Percentiles rank a stretch among this genome's conserved stretches.
phyloP scores from a whole-genome alignment of 2,888 invertebrate species.

The Drosophila hamatofila region DNA sequence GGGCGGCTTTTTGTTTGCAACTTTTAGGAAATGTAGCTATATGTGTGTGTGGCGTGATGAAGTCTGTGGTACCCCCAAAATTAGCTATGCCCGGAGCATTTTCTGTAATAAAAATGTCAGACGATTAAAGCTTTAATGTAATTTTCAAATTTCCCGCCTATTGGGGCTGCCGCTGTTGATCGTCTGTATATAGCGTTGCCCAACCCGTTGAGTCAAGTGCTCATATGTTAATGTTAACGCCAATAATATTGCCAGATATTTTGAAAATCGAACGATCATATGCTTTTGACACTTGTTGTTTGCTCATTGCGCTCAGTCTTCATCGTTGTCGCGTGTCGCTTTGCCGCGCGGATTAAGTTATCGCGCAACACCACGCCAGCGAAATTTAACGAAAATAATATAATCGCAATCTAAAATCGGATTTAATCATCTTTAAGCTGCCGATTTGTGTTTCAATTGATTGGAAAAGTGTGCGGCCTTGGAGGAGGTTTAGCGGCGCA shows the following conservation, averaged over 20 bases:
- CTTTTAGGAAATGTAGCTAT: constrained; percentile 42
- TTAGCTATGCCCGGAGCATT: constrained; percentile 48
- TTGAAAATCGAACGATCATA: constrained; percentile 54
- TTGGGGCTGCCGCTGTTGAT: constrained; percentile 30
- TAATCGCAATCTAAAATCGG: constrained; percentile 42
- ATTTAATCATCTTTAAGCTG: constrained; percentile 37
- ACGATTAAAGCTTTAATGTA: not conserved
- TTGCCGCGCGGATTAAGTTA: constrained; percentile 56
- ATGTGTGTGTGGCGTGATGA: constrained; percentile 33
- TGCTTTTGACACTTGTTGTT: constrained; percentile 75
- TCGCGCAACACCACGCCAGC: constrained; percentile 57
- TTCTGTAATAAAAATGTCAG: constrained; percentile 50
- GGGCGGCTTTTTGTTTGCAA: constrained; percentile 29
- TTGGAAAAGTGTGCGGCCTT: constrained; percentile 41
- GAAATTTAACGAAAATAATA: constrained; percentile 20
- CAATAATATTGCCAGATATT: constrained; percentile 31
- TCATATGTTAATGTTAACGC: constrained; percentile 24
- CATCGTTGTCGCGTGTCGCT: constrained; percentile 56
- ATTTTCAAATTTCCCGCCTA: constrained; percentile 11
- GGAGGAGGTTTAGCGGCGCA: constrained; percentile 15
- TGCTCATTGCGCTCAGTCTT: constrained; percentile 52
- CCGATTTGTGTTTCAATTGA: constrained; percentile 45
- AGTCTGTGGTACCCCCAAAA: constrained; percentile 11
- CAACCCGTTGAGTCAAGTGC: not conserved
- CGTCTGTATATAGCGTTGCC: constrained; percentile 32